phyloP scores from a whole-genome alignment of 2,888 invertebrate genomes.

The Apamea anceps region DNA sequence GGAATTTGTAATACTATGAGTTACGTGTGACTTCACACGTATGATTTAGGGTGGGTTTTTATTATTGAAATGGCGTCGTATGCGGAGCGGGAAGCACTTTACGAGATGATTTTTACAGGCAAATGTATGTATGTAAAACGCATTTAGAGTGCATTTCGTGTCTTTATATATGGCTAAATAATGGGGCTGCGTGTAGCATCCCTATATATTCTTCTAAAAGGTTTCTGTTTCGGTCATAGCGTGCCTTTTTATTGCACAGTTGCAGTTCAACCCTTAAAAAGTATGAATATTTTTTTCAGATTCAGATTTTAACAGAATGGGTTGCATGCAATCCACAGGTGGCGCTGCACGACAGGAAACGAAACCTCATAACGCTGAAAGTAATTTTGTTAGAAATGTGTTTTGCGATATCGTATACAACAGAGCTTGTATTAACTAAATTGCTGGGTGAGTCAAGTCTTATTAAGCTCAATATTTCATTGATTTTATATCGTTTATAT shows the following conservation, averaged over 20 bases:
- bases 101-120: constrained; percentile 24
- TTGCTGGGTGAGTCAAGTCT: constrained; percentile 12
- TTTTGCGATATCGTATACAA: constrained; percentile 20
- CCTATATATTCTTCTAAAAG: constrained; percentile 16
- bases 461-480: constrained; percentile 22
- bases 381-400: constrained; percentile 39
- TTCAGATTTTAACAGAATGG: constrained; percentile 13
- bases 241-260: constrained; percentile 11
- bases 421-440: constrained; percentile 12
- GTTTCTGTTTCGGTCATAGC: constrained; percentile 10
- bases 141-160: constrained; percentile 21
- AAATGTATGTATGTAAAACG: constrained; percentile 4
- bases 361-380: constrained; percentile 26
- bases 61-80: constrained; percentile 25
- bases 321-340: constrained; percentile 48
- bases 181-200: neutral
- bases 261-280: constrained; percentile 10
- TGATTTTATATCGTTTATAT: neutral
- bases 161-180: constrained; percentile 12
- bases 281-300: constrained; percentile 6
- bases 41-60: constrained; percentile 32
- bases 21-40: constrained; percentile 29
- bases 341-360: constrained; percentile 45
- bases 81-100: constrained; percentile 20
- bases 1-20: constrained; percentile 37